Conservation (phyloP, 1,140 invertebrate genomes). For the Pseudomyrmex sp. region DNA sequence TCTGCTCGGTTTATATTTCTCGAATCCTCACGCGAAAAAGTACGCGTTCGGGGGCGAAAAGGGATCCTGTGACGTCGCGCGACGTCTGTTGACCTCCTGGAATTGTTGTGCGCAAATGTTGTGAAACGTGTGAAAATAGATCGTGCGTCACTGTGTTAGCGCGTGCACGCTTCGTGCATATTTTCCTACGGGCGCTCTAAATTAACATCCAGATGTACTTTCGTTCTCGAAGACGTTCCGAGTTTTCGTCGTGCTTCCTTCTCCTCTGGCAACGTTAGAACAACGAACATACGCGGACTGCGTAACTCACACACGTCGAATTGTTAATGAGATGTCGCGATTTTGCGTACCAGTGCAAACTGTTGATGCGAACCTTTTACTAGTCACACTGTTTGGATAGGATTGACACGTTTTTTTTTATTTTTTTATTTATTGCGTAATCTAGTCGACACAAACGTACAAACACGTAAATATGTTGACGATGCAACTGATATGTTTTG, state of each 20-base stretch:
- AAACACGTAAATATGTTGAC: too few species aligned
- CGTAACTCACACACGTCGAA: not conserved
- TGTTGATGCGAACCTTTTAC: not conserved
- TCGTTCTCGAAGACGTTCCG: not conserved
- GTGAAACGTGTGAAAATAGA: constrained; percentile 75
- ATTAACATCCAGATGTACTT: constrained; percentile 24
- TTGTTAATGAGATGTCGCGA: constrained; percentile 12
- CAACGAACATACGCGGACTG: not conserved
- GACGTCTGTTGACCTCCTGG: constrained; percentile 72
- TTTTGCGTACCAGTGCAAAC: not conserved
- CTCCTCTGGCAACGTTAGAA: not conserved
- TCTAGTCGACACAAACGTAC: too few species aligned
- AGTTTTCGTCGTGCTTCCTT: not conserved
- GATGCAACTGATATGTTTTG: too few species aligned
- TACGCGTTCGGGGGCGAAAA: not conserved
- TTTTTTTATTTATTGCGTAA: too few species aligned
- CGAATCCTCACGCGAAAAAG: not conserved
- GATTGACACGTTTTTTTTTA: not conserved
- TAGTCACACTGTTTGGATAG: not conserved
- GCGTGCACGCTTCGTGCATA: not conserved
- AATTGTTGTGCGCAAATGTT: constrained; percentile 69
- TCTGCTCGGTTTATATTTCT: not conserved
- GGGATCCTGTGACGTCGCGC: constrained; percentile 3
- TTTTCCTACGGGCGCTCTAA: not conserved
- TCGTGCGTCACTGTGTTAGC: constrained; percentile 67